Base-by-base conservation (phyloP, 2,888 invertebrate genomes). In the Notodonta ziczac region DNA sequence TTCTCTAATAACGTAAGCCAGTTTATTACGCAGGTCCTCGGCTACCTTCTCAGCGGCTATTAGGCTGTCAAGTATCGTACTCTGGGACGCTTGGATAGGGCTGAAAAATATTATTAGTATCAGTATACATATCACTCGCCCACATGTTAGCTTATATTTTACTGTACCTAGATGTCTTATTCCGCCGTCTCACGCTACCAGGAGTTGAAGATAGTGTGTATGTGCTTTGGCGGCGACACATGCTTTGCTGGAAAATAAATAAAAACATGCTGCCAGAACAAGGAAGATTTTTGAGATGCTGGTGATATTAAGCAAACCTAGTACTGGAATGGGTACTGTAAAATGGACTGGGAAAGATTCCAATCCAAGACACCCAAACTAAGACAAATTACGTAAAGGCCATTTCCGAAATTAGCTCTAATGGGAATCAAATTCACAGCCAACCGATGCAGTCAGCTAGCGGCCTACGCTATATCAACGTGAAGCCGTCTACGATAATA, bases 91-190 rank as follows among this genome's bases (percentile, higher is more conserved):
- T 56, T 87, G 84, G 54, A 92, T 88, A 0, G 93, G 94, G 59
- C 94, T 94, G 81, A 39, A 87, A 86, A 48, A 50, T 42, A 9
- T n/a, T 13, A 0, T 46, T n/a, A 46, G 10, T 35, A n/a, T n/a
- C 5, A n/a, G 3, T n/a, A 16, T 9, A 35, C 35, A 3, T 35
- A 7, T 4, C 35, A 35, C 35, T 35, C 24, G 24, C 1, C 24
- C 24, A 35, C 35, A 35, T 35, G 4, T 4, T 35, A 35, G 24
- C 24, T 35, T 4, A 35, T 35, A 35, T 35, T 5, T 54, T 55
- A 40, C 63, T 24, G 24, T 77, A 92, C 94, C 93, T 93, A 1
- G 93, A 94, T 10, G 93, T 93, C 73, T 92, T 91, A 62, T 90
- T 93, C 2, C 85, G 82, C 58, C 73, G 73, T 57, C 77, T 78